phyloP scores from a whole-genome alignment of 2,888 invertebrate genomes.

The Pilophorus perplexus region DNA sequence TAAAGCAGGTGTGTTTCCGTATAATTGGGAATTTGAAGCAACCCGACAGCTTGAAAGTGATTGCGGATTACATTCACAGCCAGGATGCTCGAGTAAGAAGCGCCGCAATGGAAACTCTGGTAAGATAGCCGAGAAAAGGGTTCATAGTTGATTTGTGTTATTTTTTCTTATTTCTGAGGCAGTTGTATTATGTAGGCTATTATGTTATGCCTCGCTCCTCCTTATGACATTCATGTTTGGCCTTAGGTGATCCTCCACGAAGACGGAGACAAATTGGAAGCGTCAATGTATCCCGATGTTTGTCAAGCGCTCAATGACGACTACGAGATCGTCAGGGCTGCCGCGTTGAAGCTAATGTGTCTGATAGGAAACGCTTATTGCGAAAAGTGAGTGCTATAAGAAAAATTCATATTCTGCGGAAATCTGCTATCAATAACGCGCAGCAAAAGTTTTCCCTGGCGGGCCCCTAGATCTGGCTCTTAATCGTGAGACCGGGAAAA shows the following conservation, averaged over 20 bases:
- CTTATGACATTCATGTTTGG: constrained; percentile 7
- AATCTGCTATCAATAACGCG: no score
- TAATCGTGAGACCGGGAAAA: no score
- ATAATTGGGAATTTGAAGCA: constrained; percentile 70
- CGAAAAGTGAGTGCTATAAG: constrained; percentile 63
- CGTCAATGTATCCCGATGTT: constrained; percentile 63
- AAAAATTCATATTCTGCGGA: not conserved
- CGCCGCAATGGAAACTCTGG: constrained; percentile 81
- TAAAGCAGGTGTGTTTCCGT: constrained; percentile 75
- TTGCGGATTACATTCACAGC: constrained; percentile 80
- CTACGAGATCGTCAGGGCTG: constrained; percentile 87
- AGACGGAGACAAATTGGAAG: constrained; percentile 75
- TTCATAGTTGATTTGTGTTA: no score
- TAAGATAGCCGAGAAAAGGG: constrained; percentile 51
- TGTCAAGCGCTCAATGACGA: constrained; percentile 82
- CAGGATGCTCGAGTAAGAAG: constrained; percentile 88
- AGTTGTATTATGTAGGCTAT: no score
- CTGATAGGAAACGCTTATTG: constrained; percentile 82
- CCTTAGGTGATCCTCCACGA: constrained; percentile 65
- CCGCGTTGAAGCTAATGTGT: constrained; percentile 81
- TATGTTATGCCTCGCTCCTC: no score
- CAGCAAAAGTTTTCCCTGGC: no score
- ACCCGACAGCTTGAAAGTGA: constrained; percentile 64
- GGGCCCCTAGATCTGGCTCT: no score
- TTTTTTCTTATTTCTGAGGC: no score